Conservation (phyloP, 1,140 invertebrate species). For the Drosophila albomicans region DNA sequence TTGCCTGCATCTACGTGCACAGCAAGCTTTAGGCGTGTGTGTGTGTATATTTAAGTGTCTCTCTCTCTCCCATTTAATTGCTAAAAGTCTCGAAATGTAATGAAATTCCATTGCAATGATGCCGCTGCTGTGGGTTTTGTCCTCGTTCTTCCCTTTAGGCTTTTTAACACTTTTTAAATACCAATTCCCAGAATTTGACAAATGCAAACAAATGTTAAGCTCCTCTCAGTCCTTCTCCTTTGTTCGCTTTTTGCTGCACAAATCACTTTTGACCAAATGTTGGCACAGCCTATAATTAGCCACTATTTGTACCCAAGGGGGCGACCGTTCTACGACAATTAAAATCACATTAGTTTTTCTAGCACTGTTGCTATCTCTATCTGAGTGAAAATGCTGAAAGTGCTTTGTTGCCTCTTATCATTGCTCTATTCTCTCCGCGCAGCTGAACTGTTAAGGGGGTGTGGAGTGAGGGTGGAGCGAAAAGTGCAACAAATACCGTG, state of each 20-base stretch:
- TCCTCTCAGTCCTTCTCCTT: slow-evolving; percentile 3
- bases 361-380: slow-evolving; percentile 5
- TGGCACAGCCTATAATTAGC: slow-evolving; percentile 25
- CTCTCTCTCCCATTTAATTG: slow-evolving; percentile 38
- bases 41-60: slow-evolving; percentile 45
- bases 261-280: slow-evolving; percentile 25
- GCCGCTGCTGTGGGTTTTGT: slow-evolving; percentile 31
- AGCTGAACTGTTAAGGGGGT: slow-evolving; percentile 20
- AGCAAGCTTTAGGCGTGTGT: not conserved
- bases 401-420: slow-evolving; percentile 21
- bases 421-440: slow-evolving; percentile 15
- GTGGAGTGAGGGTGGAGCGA: not conserved
- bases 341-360: slow-evolving; percentile 66
- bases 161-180: slow-evolving; percentile 56
- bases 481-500: slow-evolving; percentile 39
- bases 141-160: slow-evolving; percentile 37
- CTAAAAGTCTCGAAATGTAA: slow-evolving; percentile 54
- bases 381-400: slow-evolving; percentile 41
- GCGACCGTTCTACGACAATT: slow-evolving; percentile 52
- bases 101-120: slow-evolving; percentile 48
- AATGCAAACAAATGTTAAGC: slow-evolving; percentile 28
- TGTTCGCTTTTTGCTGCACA: slow-evolving; percentile 10
- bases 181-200: slow-evolving; percentile 33
- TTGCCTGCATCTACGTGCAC: not conserved
- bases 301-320: not conserved